Conservation (phyloP, 2,113 vertebrate genomes). For the Campylomormyrus numenius region DNA sequence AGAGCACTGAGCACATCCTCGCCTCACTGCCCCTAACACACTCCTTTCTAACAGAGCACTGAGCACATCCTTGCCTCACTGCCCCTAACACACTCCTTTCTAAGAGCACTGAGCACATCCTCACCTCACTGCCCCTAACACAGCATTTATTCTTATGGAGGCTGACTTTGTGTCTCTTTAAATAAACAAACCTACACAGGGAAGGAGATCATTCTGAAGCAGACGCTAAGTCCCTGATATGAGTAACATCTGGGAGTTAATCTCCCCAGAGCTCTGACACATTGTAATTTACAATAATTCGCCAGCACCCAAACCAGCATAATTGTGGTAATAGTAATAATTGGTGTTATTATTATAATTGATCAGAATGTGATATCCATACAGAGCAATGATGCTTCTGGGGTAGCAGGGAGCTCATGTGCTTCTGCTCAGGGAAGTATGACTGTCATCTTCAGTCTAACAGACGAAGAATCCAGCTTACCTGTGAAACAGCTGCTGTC, state of each 20-base stretch:
- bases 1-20: too few species aligned
- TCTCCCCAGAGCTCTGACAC: neutral
- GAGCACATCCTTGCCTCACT: neutral
- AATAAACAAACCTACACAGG: neutral
- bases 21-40: neutral
- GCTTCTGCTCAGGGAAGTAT: neutral
- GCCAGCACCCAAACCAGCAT: neutral
- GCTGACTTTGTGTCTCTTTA: neutral
- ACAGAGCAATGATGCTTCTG: neutral
- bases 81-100: neutral
- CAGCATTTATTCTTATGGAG: neutral
- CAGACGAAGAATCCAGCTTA: neutral
- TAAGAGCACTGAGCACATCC: neutral
- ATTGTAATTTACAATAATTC: neutral
- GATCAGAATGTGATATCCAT: neutral
- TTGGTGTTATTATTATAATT: neutral
- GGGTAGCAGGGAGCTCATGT: neutral
- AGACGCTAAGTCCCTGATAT: neutral
- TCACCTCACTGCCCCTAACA: neutral
- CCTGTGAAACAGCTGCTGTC: neutral
- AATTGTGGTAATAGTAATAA: neutral
- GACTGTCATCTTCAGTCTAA: neutral
- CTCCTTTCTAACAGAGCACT: neutral
- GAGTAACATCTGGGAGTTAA: neutral
- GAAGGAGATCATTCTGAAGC: neutral